phyloP scores from a whole-genome alignment of 1,140 invertebrate genomes.

The Caenorhabditis tropicalis region DNA sequence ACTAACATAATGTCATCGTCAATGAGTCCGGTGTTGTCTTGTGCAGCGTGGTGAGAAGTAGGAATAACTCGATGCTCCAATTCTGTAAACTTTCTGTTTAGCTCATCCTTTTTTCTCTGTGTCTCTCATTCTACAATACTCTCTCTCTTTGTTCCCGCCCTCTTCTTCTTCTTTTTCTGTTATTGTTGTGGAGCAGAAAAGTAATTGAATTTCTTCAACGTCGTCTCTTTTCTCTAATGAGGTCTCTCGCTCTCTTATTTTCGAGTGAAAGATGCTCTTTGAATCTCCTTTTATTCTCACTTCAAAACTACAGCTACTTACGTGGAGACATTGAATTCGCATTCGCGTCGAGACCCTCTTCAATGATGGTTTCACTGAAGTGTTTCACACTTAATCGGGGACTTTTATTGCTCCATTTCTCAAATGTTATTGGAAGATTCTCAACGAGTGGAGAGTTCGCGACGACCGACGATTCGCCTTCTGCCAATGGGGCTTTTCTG shows the following conservation, averaged over 20 bases:
- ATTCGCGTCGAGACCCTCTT: slow-evolving; percentile 44
- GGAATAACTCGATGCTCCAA: slow-evolving; percentile 42
- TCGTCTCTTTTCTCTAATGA: background rate
- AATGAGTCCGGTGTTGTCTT: slow-evolving; percentile 46
- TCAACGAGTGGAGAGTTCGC: slow-evolving; percentile 52
- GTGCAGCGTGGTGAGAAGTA: background rate
- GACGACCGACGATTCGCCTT: slow-evolving; percentile 47
- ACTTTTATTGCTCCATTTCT: slow-evolving; percentile 41
- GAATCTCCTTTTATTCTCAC: background rate
- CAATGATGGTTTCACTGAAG: slow-evolving; percentile 38
- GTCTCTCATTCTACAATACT: too few relatives aligned
- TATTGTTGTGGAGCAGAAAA: slow-evolving; percentile 38
- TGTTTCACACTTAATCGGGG: slow-evolving; percentile 43
- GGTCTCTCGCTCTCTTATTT: background rate
- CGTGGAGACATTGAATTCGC: slow-evolving; percentile 42
- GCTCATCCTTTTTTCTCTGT: background rate
- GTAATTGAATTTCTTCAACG: slow-evolving; percentile 17
- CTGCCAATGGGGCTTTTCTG: slow-evolving; percentile 45
- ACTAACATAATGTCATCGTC: slow-evolving; percentile 51
- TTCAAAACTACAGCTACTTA: background rate
- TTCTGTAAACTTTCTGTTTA: slow-evolving; percentile 22
- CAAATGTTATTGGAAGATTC: slow-evolving; percentile 48
- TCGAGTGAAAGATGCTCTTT: slow-evolving; percentile 8
- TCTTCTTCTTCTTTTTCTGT: background rate
- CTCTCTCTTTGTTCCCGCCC: background rate